phyloP scores from a whole-genome alignment of 92 coral and sea anemone genomes.

The Porites cylindrica region DNA sequence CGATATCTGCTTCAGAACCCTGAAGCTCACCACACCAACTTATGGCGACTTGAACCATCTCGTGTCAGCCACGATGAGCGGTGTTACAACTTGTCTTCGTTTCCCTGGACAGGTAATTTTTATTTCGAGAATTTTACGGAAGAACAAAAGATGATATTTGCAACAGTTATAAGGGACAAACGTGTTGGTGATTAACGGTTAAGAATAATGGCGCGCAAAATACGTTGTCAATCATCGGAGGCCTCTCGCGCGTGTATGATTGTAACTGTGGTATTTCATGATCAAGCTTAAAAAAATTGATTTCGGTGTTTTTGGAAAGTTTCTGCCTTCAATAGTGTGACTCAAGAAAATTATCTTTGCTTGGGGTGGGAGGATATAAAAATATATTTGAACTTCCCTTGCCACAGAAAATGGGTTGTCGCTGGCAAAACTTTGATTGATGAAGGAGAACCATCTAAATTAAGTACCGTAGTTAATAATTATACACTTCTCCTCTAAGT shows the following conservation, averaged over 20 bases:
- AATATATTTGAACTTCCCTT: no score
- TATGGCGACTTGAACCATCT: constrained; percentile 98
- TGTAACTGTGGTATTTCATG: no score
- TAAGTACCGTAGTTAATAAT: no score
- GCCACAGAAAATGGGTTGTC: no score
- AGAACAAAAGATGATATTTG: neutral
- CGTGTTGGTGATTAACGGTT: neutral
- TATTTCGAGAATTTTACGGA: neutral
- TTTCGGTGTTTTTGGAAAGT: neutral
- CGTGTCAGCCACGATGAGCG: constrained; percentile 99
- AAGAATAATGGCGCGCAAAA: neutral
- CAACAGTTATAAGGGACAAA: neutral
- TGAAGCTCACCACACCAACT: constrained; percentile 97
- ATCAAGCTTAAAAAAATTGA: neutral
- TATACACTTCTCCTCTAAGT: no score
- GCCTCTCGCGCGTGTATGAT: neutral
- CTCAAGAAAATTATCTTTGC: no score
- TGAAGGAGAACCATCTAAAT: no score
- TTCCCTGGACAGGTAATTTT: constrained; percentile 97
- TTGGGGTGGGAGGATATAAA: no score
- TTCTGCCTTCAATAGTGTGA: no score
- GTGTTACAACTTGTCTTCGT: constrained; percentile 97
- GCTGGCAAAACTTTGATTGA: no score
- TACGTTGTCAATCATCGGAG: neutral
- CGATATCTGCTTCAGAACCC: constrained; percentile 99